A percentile compares a stretch with the other conserved stretches of the same genome.
phyloP scores from a whole-genome alignment of 2,888 invertebrate genomes.

The Timema cristinae region DNA sequence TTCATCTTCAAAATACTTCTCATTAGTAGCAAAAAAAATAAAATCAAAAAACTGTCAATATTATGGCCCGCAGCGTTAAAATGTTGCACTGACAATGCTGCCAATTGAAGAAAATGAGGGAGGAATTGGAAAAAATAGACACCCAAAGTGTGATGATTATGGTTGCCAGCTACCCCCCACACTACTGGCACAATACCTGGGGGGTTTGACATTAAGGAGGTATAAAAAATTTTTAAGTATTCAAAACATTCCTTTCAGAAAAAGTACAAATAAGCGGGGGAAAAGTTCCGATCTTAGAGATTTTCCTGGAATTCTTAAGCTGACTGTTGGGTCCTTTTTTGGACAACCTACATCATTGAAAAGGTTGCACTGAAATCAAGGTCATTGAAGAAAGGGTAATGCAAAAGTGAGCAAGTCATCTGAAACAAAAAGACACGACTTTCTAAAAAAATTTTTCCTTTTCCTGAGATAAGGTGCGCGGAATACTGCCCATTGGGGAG shows the following conservation, averaged over 20 bases:
- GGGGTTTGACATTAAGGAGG: slow-evolving; percentile 3
- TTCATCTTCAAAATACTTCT: not conserved
- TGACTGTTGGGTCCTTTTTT: slow-evolving; percentile 14
- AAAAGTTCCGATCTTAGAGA: slow-evolving; percentile 12
- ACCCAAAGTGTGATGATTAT: not conserved
- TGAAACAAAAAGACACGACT: slow-evolving; percentile 11
- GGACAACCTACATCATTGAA: slow-evolving; percentile 12
- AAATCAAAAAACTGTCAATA: not conserved
- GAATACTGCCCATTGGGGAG: too few species aligned
- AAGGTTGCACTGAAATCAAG: slow-evolving; percentile 14
- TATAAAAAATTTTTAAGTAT: slow-evolving; percentile 17
- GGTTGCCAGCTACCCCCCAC: slow-evolving; percentile 1
- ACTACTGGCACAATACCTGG: slow-evolving; percentile 8
- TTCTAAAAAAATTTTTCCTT: not conserved
- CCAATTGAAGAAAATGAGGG: slow-evolving; percentile 10
- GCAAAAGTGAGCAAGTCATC: slow-evolving; percentile 13
- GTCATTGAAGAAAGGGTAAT: slow-evolving; percentile 1
- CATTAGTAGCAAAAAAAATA: slow-evolving; percentile 8
- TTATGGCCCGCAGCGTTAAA: slow-evolving; percentile 1
- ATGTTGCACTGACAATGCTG: not conserved
- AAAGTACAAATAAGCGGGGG: slow-evolving; percentile 12
- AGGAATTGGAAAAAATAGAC: not conserved
- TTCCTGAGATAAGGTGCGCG: too few species aligned
- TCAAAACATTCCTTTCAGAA: slow-evolving; percentile 19
- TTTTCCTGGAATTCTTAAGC: slow-evolving; percentile 2